A percentile compares a stretch with the other conserved stretches of the same genome.
Evolutionary conservation across 2,888 invertebrate genomes (phyloP).

Genomic region (Lochmaea crataegi): DNA sequence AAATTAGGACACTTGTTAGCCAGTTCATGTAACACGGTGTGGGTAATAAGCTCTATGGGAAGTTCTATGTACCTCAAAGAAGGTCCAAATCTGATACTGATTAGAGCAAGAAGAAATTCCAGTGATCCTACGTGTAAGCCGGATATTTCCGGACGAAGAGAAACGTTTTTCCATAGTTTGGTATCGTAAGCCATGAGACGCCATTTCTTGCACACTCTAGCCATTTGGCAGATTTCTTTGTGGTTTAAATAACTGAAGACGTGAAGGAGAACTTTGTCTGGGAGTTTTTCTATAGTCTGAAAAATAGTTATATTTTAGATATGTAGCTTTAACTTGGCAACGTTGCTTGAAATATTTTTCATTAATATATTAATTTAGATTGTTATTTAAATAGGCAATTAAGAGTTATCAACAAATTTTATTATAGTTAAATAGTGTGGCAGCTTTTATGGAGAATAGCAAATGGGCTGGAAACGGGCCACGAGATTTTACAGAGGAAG

Average conservation of each 20-base stretch:
- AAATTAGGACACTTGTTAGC: constrained; percentile 96
- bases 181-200: constrained; percentile 95
- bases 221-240: constrained; percentile 93
- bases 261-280: constrained; percentile 94
- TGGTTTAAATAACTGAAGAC: constrained; percentile 95
- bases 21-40: constrained; percentile 95
- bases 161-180: constrained; percentile 94
- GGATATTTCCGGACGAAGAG: constrained; percentile 95
- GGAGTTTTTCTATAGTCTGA: constrained; percentile 95
- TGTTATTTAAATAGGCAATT: too few species aligned
- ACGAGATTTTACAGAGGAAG: too few species aligned
- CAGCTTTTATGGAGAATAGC: too few species aligned
- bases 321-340: background rate
- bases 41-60: constrained; percentile 96
- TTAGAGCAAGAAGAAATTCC: constrained; percentile 87
- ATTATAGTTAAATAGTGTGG: too few species aligned
- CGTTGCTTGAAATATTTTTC: too few species aligned
- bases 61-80: constrained; percentile 92
- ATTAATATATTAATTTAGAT: too few species aligned
- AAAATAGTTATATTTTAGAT: background rate
- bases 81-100: constrained; percentile 85
- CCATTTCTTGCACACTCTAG: constrained; percentile 96
- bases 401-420: too few species aligned
- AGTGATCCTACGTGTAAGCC: constrained; percentile 85
- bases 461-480: too few species aligned